A percentile compares a stretch with the other conserved stretches of the same genome.
phyloP scores from a whole-genome alignment of 2,797 vertebrate genomes.

The Erpetoichthys calabaricus region DNA sequence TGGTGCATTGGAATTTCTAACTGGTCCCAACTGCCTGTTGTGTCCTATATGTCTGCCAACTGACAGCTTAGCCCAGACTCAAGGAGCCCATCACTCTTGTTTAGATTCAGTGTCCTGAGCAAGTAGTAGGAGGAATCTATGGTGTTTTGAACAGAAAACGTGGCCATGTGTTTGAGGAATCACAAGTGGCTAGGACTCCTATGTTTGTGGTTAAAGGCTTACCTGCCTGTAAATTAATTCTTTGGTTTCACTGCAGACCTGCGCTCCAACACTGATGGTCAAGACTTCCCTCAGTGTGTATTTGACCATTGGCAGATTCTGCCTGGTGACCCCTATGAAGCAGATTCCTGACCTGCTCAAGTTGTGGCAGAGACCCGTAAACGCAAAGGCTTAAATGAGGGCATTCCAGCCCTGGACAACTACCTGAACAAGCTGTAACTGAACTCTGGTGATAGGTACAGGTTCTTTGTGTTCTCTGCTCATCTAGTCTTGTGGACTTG shows the following conservation, averaged over 20 bases:
- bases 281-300: slow-evolving; percentile 91
- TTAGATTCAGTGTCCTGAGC: slow-evolving; percentile 83
- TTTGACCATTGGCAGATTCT: slow-evolving; percentile 93
- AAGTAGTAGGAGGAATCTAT: slow-evolving; percentile 79
- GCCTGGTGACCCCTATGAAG: slow-evolving; percentile 65
- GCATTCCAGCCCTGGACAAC: slow-evolving; percentile 76
- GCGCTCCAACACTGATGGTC: slow-evolving; percentile 79
- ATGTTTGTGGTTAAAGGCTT: slow-evolving; percentile 87
- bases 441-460: too few species aligned
- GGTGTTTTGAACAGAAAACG: slow-evolving; percentile 81
- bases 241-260: slow-evolving; percentile 94
- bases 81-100: slow-evolving; percentile 94
- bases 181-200: slow-evolving; percentile 69
- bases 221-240: slow-evolving; percentile 86
- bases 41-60: slow-evolving; percentile 71
- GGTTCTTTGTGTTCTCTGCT: neutral
- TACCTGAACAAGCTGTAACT: slow-evolving; percentile 84
- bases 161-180: slow-evolving; percentile 80
- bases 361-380: slow-evolving; percentile 73
- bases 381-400: slow-evolving; percentile 86
- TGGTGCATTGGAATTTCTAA: too few species aligned
- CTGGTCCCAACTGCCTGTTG: slow-evolving; percentile 82
- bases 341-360: slow-evolving; percentile 41
- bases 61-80: slow-evolving; percentile 72
- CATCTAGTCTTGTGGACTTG: neutral